These are phyloP conservation scores for Agriopis leucophaearia DNA, from an alignment of 2,888 invertebrate genomes.

Conservation along the genomic window DNA sequence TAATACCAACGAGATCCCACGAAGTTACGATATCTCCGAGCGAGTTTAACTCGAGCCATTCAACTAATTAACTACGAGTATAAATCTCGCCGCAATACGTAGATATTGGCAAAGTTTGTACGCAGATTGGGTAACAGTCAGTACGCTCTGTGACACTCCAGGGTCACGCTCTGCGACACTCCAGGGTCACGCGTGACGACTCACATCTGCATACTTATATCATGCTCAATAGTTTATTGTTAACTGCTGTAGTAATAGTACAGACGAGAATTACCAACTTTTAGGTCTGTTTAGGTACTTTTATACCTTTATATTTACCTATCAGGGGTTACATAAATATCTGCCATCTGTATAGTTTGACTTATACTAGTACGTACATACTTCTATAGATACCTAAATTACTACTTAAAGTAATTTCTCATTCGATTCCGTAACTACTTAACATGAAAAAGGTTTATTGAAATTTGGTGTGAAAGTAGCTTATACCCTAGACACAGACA, in stretches of 20 bases:
- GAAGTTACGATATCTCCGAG: slow-evolving; percentile 9
- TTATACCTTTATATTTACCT: background rate
- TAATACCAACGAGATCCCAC: slow-evolving; percentile 14
- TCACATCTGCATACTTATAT: slow-evolving; percentile 14
- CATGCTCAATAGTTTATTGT: slow-evolving; percentile 3
- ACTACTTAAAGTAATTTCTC: too few species aligned
- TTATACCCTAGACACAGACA: too few species aligned
- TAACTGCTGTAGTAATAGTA: background rate
- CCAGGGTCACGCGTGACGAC: slow-evolving; percentile 17
- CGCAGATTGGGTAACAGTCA: slow-evolving; percentile 14
- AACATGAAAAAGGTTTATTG: too few species aligned
- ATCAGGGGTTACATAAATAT: slow-evolving; percentile 2
- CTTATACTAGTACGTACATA: background rate
- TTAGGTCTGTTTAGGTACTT: slow-evolving; percentile 6
- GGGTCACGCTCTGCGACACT: slow-evolving; percentile 8
- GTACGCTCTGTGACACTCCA: background rate
- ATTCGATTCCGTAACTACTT: too few species aligned
- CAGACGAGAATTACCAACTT: slow-evolving; percentile 11
- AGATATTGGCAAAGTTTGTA: slow-evolving; percentile 52
- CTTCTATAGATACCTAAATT: too few species aligned
- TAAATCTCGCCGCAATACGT: slow-evolving; percentile 52
- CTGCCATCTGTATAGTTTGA: background rate
- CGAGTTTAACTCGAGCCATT: slow-evolving; percentile 20
- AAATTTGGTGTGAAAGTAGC: too few species aligned
- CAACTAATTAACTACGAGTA: slow-evolving; percentile 33